Percentiles rank a stretch among this genome's conserved stretches.
phyloP scores from a whole-genome alignment of 2,113 vertebrate species.

The Tautogolabrus adspersus region DNA sequence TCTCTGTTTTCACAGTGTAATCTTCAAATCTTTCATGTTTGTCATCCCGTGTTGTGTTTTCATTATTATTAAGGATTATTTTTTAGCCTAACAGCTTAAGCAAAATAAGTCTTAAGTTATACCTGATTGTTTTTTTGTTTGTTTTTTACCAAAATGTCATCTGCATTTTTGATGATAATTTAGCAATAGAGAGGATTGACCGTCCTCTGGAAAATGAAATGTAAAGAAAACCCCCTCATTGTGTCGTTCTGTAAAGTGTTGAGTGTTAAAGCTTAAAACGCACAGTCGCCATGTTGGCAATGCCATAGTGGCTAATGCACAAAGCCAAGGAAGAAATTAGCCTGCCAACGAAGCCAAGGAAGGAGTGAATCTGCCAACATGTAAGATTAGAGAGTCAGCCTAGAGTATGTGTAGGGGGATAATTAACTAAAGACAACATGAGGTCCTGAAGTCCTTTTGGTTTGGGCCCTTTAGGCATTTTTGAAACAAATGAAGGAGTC shows the following conservation, averaged over 20 bases:
- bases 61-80: slow-evolving; percentile 30
- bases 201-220: slow-evolving; percentile 15
- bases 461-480: slow-evolving; percentile 16
- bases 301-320: slow-evolving; percentile 34
- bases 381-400: slow-evolving; percentile 27
- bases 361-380: slow-evolving; percentile 50
- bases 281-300: slow-evolving; percentile 28
- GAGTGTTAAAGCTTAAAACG: slow-evolving; percentile 58
- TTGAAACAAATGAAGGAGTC: background rate
- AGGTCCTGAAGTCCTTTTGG: slow-evolving; percentile 1
- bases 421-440: slow-evolving; percentile 6
- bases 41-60: slow-evolving; percentile 27
- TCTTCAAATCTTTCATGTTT: slow-evolving; percentile 5
- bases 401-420: slow-evolving; percentile 13
- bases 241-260: slow-evolving; percentile 32
- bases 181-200: slow-evolving; percentile 15
- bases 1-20: slow-evolving; percentile 20
- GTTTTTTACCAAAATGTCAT: slow-evolving; percentile 26
- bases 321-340: slow-evolving; percentile 55
- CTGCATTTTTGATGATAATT: slow-evolving; percentile 14
- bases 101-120: slow-evolving; percentile 54
- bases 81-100: slow-evolving; percentile 33
- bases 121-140: slow-evolving; percentile 28
- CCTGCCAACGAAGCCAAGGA: slow-evolving; percentile 35
- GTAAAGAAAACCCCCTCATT: background rate